Percentiles rank a stretch among this genome's conserved stretches.
These are phyloP conservation scores for Cyanistes caeruleus DNA, from an alignment of 2,113 vertebrate genomes.

Conservation along the genomic window DNA sequence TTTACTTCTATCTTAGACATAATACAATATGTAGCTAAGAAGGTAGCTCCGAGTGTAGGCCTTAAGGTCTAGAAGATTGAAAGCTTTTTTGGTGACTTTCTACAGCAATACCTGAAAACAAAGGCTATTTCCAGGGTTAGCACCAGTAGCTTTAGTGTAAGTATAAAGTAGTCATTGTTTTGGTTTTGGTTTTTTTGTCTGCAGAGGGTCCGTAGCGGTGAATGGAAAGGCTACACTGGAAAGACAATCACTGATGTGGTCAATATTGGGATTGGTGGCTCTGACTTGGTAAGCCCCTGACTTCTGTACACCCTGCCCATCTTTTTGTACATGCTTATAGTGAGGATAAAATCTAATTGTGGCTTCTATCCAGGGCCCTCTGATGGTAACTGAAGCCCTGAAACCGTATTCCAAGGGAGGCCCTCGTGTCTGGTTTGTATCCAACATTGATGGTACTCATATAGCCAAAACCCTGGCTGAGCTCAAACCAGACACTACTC, in stretches of 20 bases:
- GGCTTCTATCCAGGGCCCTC: constrained; percentile 81
- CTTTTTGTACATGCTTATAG: neutral
- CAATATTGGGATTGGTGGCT: constrained; percentile 95
- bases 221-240: constrained; percentile 95
- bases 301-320: rapidly evolving
- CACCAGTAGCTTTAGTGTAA: neutral
- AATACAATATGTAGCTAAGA: neutral
- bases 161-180: neutral
- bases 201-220: constrained; percentile 89
- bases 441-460: constrained; percentile 97
- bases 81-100: neutral
- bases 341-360: neutral
- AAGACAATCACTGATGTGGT: constrained; percentile 92
- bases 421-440: constrained; percentile 94
- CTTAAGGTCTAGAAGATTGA: neutral
- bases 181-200: neutral
- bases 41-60: neutral
- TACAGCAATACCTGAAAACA: neutral
- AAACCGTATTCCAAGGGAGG: constrained; percentile 91
- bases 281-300: constrained; percentile 87
- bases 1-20: neutral
- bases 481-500: constrained; percentile 87
- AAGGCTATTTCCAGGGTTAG: neutral
- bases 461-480: constrained; percentile 90
- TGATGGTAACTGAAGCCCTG: constrained; percentile 97